These are phyloP conservation scores for Lepidonotus clava DNA, from an alignment of 2,888 invertebrate species.

Conservation along the genomic window DNA sequence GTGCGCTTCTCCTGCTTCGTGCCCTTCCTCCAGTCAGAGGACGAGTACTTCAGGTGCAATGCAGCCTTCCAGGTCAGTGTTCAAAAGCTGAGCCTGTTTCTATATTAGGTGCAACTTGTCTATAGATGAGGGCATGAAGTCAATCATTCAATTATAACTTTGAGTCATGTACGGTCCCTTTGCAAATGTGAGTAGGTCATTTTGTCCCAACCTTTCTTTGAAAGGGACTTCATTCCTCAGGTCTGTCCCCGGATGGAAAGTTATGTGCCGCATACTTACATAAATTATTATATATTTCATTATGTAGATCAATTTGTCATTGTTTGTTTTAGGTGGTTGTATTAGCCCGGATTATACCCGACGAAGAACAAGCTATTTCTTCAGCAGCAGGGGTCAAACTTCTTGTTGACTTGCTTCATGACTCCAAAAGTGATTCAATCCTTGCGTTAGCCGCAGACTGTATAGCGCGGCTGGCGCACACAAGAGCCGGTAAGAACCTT, in stretches of 20 bases:
- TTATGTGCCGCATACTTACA: too few relatives aligned
- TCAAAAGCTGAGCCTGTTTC: too few relatives aligned
- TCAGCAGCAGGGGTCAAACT: conserved; percentile 79
- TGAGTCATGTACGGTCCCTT: too few relatives aligned
- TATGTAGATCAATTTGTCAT: not conserved
- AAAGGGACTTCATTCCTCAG: too few relatives aligned
- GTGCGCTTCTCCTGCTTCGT: conserved; percentile 77
- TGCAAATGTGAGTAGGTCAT: too few relatives aligned
- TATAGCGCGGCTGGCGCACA: conserved; percentile 78
- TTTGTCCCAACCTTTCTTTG: too few relatives aligned
- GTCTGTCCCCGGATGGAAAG: too few relatives aligned
- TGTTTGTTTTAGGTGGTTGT: conserved; percentile 76
- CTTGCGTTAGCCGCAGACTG: conserved; percentile 76
- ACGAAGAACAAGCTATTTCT: conserved; percentile 78
- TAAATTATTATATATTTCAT: not conserved
- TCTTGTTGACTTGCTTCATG: conserved; percentile 76
- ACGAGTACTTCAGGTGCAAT: conserved; percentile 76
- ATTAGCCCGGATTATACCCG: conserved; percentile 78
- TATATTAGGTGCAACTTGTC: too few relatives aligned
- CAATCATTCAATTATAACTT: too few relatives aligned
- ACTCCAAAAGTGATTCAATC: conserved; percentile 72
- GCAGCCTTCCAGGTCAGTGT: conserved; percentile 78
- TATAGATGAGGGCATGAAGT: too few relatives aligned
- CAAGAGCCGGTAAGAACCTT: conserved; percentile 75
- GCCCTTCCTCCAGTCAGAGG: conserved; percentile 76